A percentile compares a stretch with the other conserved stretches of the same genome.
Conservation (phyloP, 2,797 vertebrate species). For the Huso huso region DNA sequence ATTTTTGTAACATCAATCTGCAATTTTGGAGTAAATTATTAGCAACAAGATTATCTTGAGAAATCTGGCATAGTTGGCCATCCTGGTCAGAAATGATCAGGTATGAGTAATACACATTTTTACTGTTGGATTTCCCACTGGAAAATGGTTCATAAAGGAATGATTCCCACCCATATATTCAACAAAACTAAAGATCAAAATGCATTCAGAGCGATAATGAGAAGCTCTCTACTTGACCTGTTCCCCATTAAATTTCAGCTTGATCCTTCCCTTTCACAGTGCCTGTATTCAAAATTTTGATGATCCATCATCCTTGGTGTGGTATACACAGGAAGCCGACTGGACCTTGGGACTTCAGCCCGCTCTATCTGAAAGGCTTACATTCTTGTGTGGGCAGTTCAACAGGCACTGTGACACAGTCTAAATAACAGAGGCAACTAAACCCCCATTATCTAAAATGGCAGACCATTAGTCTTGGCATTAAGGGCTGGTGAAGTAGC, state of each 20-base stretch:
- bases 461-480: constrained; percentile 42
- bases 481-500: constrained; percentile 30
- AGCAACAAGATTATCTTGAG: too few relatives aligned
- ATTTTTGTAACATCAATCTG: too few relatives aligned
- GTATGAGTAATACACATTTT: too few relatives aligned
- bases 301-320: constrained; percentile 14
- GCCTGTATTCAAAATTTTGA: constrained; percentile 12
- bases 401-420: constrained; percentile 31
- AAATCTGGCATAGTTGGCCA: too few relatives aligned
- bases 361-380: constrained; percentile 15
- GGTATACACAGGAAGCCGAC: constrained; percentile 15
- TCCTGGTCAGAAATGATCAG: too few relatives aligned
- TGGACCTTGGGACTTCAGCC: constrained; percentile 14
- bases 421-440: constrained; percentile 32
- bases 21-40: too few relatives aligned
- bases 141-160: too few relatives aligned
- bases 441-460: constrained; percentile 46
- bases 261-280: constrained; percentile 3
- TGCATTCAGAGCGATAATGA: not conserved
- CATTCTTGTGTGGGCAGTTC: constrained; percentile 47
- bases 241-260: constrained; percentile 1
- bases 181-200: constrained; percentile 11
- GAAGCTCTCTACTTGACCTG: constrained; percentile 8
- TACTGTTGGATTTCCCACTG: too few relatives aligned
- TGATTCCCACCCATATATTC: not conserved